Base-by-base conservation (phyloP, 2,888 invertebrate species). In the Argyresthia albistria region DNA sequence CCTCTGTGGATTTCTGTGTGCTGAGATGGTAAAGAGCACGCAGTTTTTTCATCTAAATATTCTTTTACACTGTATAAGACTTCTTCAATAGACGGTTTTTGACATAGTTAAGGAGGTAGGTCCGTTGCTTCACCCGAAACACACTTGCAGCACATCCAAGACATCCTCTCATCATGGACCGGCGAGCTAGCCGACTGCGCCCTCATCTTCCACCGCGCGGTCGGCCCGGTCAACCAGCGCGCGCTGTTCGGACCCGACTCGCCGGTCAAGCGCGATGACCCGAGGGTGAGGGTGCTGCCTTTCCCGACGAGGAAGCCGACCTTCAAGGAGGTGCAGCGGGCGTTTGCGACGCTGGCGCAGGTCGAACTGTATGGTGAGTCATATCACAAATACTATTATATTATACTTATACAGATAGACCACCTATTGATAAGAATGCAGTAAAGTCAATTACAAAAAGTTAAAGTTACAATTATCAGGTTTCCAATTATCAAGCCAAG, bases 231-330 rank as follows among this genome's bases (percentile, higher is more conserved):
- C 45, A 94, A 94, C 73, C 91, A 93, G 60, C 88, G 88, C 1
- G 90, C 94, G 0, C 76, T 97, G 46, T 96, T 95, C 67, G 94
- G 95, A 0, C 92, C 92, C 69, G 89, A 84, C 53, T 92, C 95
- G 0, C 89, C 93, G 0, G 71, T 96, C 11, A 88, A 88, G 56
- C 89, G 89, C 59, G 88, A 81, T 4, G 94, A 94, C 65, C 62
- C 75, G 1, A 80, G 93, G 55, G 71, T 95, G 8, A 77, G 93
- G 59, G 90, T 89, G 15, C 88, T 97, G 58, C 96, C 97, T 0
- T 95, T 97, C 76, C 92, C 93, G 0, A 96, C 96, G 0, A 87
- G 93, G 60, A 89, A 95, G 60, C 94, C 97, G 0, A 95, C 95
- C 0, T 93, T 91, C 62, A 92, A 90, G 51, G 96, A 97, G 82